These are phyloP conservation scores for Atlantisia rogersi DNA, from an alignment of 2,113 vertebrate genomes.

Conservation along the genomic window DNA sequence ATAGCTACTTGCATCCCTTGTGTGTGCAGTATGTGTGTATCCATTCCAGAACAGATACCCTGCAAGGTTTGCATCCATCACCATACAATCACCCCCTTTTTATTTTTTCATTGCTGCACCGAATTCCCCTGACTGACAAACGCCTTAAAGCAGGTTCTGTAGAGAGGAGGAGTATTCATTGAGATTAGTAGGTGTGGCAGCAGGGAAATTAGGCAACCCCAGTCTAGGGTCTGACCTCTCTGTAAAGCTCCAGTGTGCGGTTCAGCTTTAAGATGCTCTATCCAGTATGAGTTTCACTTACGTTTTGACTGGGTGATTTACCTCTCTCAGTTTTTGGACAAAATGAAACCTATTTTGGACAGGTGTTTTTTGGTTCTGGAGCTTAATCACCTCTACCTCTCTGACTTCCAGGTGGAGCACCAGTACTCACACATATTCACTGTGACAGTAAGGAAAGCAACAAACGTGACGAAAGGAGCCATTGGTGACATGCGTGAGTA, in stretches of 20 bases:
- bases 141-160: slow-evolving; percentile 7
- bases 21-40: background rate
- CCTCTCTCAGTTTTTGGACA: background rate
- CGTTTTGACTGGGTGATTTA: slow-evolving; percentile 15
- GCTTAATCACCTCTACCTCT: slow-evolving; percentile 29
- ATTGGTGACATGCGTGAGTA: slow-evolving; percentile 96
- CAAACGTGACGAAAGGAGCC: slow-evolving; percentile 93
- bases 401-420: slow-evolving; percentile 89
- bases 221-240: slow-evolving; percentile 27
- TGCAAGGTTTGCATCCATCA: background rate
- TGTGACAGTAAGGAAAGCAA: slow-evolving; percentile 86
- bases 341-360: background rate
- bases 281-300: slow-evolving; percentile 68
- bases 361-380: background rate
- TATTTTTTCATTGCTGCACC: background rate
- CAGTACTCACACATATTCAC: slow-evolving; percentile 93
- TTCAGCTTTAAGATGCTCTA: slow-evolving; percentile 64
- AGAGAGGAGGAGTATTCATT: slow-evolving; percentile 54
- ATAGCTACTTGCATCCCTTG: background rate
- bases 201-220: slow-evolving; percentile 30
- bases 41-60: background rate
- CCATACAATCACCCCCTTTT: background rate
- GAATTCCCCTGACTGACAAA: slow-evolving; percentile 16
- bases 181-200: slow-evolving; percentile 58
- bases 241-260: slow-evolving; percentile 39